These are phyloP conservation scores for Cantharis rufa DNA, from an alignment of 2,888 invertebrate genomes.

Conservation along the genomic window DNA sequence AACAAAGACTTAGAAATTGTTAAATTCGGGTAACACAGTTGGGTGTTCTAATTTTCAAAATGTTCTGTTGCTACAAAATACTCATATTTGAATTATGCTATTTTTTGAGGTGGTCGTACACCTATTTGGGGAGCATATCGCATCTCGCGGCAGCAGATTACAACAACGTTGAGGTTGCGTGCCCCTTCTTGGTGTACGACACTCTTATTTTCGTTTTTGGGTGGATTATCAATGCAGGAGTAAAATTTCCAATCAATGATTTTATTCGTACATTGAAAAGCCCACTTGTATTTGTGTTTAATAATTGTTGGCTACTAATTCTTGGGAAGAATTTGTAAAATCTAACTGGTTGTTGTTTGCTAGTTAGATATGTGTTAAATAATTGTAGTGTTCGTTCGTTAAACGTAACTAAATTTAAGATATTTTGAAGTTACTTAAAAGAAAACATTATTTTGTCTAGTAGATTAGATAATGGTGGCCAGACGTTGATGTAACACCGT, in stretches of 20 bases:
- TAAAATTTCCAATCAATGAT: neutral
- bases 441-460: neutral
- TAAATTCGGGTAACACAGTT: neutral
- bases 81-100: neutral
- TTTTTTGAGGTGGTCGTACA: neutral
- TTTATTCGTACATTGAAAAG: neutral
- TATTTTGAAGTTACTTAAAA: neutral
- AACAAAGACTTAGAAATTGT: neutral
- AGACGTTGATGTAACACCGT: neutral
- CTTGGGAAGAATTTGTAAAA: neutral
- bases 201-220: neutral
- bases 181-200: neutral
- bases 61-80: neutral
- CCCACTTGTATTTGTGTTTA: neutral
- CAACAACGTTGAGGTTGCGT: neutral
- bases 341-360: neutral
- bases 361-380: neutral
- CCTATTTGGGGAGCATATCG: neutral
- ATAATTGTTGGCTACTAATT: neutral
- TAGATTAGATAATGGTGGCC: neutral
- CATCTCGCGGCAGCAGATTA: neutral
- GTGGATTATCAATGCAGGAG: neutral
- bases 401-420: neutral
- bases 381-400: neutral
- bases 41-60: neutral